Evolutionary conservation across 2,113 vertebrate genomes (phyloP), one percentile per base, ranked within the genome.

Genomic region (Neodon shergylaensis): DNA sequence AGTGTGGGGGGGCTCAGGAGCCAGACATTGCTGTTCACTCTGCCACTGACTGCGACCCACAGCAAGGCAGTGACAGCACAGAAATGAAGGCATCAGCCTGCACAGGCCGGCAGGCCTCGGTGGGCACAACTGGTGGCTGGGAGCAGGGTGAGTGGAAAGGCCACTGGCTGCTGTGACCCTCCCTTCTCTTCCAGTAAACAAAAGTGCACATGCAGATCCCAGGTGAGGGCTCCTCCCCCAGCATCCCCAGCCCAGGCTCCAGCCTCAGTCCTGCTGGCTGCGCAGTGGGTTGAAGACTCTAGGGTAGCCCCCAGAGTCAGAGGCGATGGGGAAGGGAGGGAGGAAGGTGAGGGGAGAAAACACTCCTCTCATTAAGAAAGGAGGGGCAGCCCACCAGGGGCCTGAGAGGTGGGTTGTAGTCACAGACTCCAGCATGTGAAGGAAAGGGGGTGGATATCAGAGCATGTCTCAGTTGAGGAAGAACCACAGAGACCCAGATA

Each of bases 131-230:
- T 63, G 58, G 65, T 33, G 44, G 42, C 28, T 54, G 49, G 33
- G 33, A 42, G 16, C 22, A 5, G 73, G 84, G 39, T 24, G 73
- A 83, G 78, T 39, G 91, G 65, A 77, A 87, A 94, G 85, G 63
- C 58, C 52, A 49, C 42, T 9, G 63, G 2, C 58, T 76, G 90
- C 78, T 79, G 63, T 13, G 73, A 63, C 52, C 87, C 54, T 28
- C 87, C 74, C 42, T 66, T 83, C 77, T 47, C 66, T 84, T 74
- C 93, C 74, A 85, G 94, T 76, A 96, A 96, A 95, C 42, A 33
- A 94, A 97, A 97, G 95, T 98, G 88, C 95, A 94, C 81, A 83
- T 74, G 91, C 91, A 77, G 66, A 73, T 76, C 49, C 96, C 49
- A 12, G 65, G 70, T n/a, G 84, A 44, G 78, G 47, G 52, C 11